Evolutionary conservation across 2,888 invertebrate genomes (phyloP).

Genomic region (Phytoseiulus persimilis): DNA sequence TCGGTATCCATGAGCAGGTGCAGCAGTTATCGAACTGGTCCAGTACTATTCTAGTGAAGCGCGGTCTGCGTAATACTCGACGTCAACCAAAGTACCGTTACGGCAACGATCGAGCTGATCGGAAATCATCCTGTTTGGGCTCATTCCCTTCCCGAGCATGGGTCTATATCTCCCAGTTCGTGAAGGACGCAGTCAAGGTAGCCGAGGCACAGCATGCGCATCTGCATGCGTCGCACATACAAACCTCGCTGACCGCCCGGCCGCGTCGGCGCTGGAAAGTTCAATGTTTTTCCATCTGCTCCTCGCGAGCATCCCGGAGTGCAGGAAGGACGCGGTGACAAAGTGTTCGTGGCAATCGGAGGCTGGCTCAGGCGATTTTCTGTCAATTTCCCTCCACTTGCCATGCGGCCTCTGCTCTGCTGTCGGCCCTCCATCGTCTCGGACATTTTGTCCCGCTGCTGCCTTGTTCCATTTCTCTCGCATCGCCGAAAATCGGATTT

Average conservation of each 20-base stretch:
- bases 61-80: neutral
- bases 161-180: neutral
- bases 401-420: neutral
- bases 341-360: no score
- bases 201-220: no score
- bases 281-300: no score
- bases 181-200: neutral
- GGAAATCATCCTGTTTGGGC: neutral
- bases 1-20: no score
- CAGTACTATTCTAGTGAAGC: neutral
- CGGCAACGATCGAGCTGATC: neutral
- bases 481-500: neutral
- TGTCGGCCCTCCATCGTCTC: neutral
- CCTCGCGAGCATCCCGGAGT: no score
- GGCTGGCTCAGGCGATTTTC: neutral
- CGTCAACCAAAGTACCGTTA: neutral
- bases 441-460: neutral
- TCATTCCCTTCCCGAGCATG: neutral
- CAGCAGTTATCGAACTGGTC: neutral
- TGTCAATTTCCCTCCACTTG: neutral
- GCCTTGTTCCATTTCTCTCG: neutral
- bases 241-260: no score
- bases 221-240: no score
- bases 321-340: no score
- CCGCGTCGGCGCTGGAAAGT: no score